Percentiles rank a stretch among this genome's conserved stretches.
Evolutionary conservation across 2,113 vertebrate species (phyloP).

Genomic region (Oryzias celebensis): DNA sequence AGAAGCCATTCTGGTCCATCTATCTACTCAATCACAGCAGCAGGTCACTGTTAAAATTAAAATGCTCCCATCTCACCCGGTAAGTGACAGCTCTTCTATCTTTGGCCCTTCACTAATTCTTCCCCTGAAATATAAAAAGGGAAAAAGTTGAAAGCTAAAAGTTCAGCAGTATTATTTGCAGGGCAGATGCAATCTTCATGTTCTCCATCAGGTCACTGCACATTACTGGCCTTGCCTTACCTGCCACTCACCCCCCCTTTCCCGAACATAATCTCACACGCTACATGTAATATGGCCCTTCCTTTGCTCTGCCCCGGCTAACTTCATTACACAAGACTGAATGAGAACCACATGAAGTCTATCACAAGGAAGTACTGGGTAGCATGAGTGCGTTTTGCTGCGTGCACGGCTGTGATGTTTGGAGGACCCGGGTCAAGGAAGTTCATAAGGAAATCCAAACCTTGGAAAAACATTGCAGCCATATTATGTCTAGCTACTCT

Average conservation of each 20-base stretch:
- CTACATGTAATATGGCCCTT: conserved; percentile 17
- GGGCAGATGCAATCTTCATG: conserved; percentile 35
- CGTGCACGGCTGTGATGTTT: conserved; percentile 11
- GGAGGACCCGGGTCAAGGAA: conserved; percentile 36
- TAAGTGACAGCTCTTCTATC: background rate
- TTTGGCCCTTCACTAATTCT: background rate
- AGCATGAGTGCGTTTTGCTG: conserved; percentile 19
- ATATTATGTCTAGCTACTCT: conserved; percentile 62
- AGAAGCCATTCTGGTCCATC: background rate
- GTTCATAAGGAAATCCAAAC: conserved; percentile 60
- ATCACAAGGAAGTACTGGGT: conserved; percentile 21
- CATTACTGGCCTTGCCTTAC: conserved; percentile 21
- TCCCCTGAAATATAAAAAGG: background rate
- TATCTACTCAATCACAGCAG: background rate
- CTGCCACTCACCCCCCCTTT: conserved; percentile 22
- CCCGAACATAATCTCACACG: conserved; percentile 12
- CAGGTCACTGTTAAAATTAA: background rate
- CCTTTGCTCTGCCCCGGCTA: conserved; percentile 20
- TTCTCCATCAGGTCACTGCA: conserved; percentile 26
- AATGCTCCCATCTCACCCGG: background rate
- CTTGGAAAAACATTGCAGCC: conserved; percentile 61
- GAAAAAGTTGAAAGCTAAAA: conserved; percentile 25
- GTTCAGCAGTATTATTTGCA: conserved; percentile 40
- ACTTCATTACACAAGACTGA: conserved; percentile 57
- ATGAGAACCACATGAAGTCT: conserved; percentile 62